These are phyloP conservation scores for Drosophila parabipectinata DNA, from an alignment of 1,140 invertebrate genomes.

Conservation along the genomic window DNA sequence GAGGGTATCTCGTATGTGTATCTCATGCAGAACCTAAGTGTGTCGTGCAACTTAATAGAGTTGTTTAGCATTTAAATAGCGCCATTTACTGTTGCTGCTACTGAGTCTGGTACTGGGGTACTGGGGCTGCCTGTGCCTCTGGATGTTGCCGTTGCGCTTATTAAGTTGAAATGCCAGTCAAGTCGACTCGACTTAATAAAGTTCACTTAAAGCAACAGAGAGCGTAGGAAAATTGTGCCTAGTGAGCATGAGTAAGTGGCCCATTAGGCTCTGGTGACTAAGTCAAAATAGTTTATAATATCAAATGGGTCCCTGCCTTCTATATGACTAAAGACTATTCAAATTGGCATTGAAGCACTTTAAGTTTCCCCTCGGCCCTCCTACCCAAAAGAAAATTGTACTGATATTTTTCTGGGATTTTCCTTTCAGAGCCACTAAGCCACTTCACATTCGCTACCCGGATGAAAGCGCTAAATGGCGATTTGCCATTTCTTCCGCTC, in stretches of 20 bases:
- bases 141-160: slow-evolving; percentile 61
- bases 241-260: slow-evolving; percentile 59
- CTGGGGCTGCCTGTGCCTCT: slow-evolving; percentile 36
- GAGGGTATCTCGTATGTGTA: slow-evolving; percentile 5
- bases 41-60: slow-evolving; percentile 81
- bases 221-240: slow-evolving; percentile 42
- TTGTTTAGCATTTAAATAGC: slow-evolving; percentile 82
- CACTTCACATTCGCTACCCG: slow-evolving; percentile 2
- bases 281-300: slow-evolving; percentile 53
- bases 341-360: background rate
- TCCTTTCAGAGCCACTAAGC: slow-evolving; percentile 2
- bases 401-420: slow-evolving; percentile 4
- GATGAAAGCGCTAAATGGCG: slow-evolving; percentile 45
- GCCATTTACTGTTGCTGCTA: slow-evolving; percentile 51
- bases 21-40: slow-evolving; percentile 36
- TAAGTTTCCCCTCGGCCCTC: background rate
- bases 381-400: background rate
- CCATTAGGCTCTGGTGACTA: slow-evolving; percentile 53
- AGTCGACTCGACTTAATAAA: slow-evolving; percentile 69
- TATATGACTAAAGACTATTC: slow-evolving; percentile 23
- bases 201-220: slow-evolving; percentile 60
- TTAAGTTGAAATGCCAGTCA: slow-evolving; percentile 71
- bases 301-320: slow-evolving; percentile 3
- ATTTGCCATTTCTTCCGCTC: slow-evolving; percentile 57
- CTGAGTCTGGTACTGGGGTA: background rate